Evolutionary conservation across 2,888 invertebrate species (phyloP), one percentile per base, ranked within the genome.

Genomic region (Agrochola lychnidis): DNA sequence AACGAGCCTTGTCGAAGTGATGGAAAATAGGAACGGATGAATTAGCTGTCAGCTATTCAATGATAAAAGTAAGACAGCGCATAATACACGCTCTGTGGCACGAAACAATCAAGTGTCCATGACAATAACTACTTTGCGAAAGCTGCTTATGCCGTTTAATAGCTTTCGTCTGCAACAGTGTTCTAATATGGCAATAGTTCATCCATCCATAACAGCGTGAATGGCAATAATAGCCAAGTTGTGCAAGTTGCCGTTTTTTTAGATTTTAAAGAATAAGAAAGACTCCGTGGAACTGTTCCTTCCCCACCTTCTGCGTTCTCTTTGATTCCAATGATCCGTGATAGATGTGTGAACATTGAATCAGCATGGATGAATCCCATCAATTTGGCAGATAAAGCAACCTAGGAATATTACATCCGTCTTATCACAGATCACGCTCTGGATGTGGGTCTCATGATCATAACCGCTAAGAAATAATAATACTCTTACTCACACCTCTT

Each of bases 1-100:
- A 96, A 96, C 96, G 96, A 96, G 95, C 92, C 96, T 96, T 96
- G 96, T 96, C 96, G 96, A 96, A 93, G 94, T 92, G 92, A 94
- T 95, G 95, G 94, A 94, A 94, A 95, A 95, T 95, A 94, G 93
- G 92, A 93, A 92, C 94, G 94, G 94, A 94, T 93, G 95, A 94
- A 96, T 96, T 96, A 94, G 94, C 95, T 93, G 94, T 93, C 94
- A 93, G 93, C 92, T 94, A 94, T 94, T 93, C 92, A 94, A 92
- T 95, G 95, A 95, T 95, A 95, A 94, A 92, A 92, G 90, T 90
- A 89, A 92, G 90, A 88, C 90, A 89, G 88, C 87, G 86, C 90
- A 88, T 91, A 92, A 91, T 92, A 92, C 89, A 91, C 91, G 91
- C 90, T 90, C 88, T 85, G 85, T 88, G 81, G 89, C 87, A 87